phyloP scores from a whole-genome alignment of 2,888 invertebrate genomes.

The Thyatira batis region DNA sequence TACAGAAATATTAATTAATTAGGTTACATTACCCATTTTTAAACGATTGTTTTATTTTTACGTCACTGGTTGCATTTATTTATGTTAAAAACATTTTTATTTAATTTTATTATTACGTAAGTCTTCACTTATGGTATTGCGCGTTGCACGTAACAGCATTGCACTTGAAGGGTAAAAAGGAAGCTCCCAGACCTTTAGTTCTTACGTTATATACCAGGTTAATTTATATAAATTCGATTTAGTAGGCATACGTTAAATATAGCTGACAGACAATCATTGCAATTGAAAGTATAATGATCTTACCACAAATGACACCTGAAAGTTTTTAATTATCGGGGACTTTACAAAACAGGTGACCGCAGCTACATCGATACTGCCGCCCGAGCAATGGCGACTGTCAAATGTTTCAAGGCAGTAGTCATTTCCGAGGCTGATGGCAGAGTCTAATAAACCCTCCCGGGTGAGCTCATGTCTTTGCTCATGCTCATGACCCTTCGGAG shows the following conservation, averaged over 20 bases:
- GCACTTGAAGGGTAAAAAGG: too few species aligned
- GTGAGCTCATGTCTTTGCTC: constrained; percentile 43
- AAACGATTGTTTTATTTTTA: too few species aligned
- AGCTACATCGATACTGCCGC: constrained; percentile 41
- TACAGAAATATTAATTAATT: too few species aligned
- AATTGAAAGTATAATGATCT: constrained; percentile 29
- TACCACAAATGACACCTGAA: constrained; percentile 65
- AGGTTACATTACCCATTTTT: too few species aligned
- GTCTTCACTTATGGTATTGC: not conserved
- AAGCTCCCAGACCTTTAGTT: too few species aligned
- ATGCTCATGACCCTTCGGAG: constrained; percentile 31
- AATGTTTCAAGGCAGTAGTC: constrained; percentile 72
- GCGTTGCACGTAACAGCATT: too few species aligned
- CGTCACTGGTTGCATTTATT: not conserved
- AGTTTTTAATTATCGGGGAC: constrained; percentile 47
- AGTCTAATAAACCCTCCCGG: constrained; percentile 44
- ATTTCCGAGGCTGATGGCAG: constrained; percentile 34
- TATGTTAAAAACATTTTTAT: not conserved
- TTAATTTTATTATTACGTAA: not conserved
- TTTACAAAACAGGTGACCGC: constrained; percentile 61
- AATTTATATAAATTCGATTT: too few species aligned
- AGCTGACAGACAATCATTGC: not conserved
- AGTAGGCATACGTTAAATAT: too few species aligned
- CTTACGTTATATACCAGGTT: too few species aligned
- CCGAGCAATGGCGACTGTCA: constrained; percentile 55